Percentiles rank a stretch among this genome's conserved stretches.
Conservation (phyloP, 2,797 vertebrate genomes). For the Natrix natrix region DNA sequence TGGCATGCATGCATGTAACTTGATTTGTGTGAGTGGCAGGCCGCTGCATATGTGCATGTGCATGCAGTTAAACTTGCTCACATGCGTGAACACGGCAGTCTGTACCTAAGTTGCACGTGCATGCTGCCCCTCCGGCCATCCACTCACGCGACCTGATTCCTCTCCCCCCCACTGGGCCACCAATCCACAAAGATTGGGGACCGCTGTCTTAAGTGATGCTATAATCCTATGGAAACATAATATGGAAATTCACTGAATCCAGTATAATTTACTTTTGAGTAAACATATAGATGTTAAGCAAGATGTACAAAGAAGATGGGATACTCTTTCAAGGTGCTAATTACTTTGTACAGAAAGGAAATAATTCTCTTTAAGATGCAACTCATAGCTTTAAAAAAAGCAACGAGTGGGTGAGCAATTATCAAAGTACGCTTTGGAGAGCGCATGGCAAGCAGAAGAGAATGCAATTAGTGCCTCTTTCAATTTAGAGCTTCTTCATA, state of each 20-base stretch:
- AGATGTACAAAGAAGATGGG: neutral
- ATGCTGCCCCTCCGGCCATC: neutral
- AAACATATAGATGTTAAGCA: neutral
- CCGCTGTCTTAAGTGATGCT: neutral
- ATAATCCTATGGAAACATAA: neutral
- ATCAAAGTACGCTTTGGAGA: constrained; percentile 20
- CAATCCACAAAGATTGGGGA: neutral
- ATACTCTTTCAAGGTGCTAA: constrained; percentile 10
- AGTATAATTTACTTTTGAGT: neutral
- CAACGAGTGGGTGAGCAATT: constrained; percentile 37
- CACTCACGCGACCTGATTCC: neutral
- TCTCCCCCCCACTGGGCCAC: neutral
- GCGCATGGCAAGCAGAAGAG: constrained; percentile 4
- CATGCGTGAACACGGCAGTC: neutral
- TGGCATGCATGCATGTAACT: neutral
- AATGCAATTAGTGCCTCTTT: constrained; percentile 33
- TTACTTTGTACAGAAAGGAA: constrained; percentile 13
- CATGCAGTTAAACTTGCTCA: neutral
- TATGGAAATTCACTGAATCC: neutral
- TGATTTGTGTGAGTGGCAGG: neutral
- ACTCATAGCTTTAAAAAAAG: constrained; percentile 22
- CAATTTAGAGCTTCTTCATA: constrained; percentile 25
- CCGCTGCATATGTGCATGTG: accelerated
- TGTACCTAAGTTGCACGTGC: neutral
- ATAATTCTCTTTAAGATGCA: constrained; percentile 2